phyloP scores from a whole-genome alignment of 2,113 vertebrate species.

The Indicator maculatus region DNA sequence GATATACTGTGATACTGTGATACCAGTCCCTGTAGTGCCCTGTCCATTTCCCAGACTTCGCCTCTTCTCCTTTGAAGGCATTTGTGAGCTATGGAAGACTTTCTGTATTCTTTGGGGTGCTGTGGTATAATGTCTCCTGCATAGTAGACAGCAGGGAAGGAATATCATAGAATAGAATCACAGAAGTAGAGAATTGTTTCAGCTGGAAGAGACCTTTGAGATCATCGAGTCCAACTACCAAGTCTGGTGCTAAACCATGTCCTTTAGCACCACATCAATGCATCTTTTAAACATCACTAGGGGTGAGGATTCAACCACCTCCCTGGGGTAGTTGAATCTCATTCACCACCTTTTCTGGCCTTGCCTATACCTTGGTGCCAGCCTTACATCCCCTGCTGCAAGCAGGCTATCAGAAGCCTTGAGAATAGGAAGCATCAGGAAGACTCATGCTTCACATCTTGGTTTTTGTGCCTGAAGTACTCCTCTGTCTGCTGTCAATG shows the following conservation, averaged over 20 bases:
- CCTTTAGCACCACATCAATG: too few species aligned
- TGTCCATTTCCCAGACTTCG: neutral
- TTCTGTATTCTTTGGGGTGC: neutral
- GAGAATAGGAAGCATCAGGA: neutral
- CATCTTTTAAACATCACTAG: too few species aligned
- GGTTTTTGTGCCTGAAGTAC: neutral
- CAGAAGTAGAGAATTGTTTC: too few species aligned
- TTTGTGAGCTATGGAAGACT: neutral
- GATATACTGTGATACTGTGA: too few species aligned
- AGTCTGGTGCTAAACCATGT: too few species aligned
- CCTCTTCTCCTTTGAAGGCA: neutral
- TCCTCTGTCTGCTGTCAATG: neutral
- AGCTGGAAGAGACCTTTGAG: too few species aligned
- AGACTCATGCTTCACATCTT: neutral
- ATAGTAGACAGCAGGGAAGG: neutral
- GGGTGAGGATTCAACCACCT: too few species aligned
- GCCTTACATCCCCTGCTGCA: neutral
- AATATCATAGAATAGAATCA: neutral
- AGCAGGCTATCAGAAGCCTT: neutral
- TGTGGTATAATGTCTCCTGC: too few species aligned
- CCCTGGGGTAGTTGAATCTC: too few species aligned
- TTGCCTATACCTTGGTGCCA: neutral
- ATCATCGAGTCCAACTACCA: too few species aligned
- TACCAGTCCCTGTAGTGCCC: fast-evolving
- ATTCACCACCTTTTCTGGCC: neutral